Evolutionary conservation across 37 sponge, comb jelly and placozoan species (phyloP), one percentile per base, ranked within the genome.

Genomic region (Ephydatia muelleri): DNA sequence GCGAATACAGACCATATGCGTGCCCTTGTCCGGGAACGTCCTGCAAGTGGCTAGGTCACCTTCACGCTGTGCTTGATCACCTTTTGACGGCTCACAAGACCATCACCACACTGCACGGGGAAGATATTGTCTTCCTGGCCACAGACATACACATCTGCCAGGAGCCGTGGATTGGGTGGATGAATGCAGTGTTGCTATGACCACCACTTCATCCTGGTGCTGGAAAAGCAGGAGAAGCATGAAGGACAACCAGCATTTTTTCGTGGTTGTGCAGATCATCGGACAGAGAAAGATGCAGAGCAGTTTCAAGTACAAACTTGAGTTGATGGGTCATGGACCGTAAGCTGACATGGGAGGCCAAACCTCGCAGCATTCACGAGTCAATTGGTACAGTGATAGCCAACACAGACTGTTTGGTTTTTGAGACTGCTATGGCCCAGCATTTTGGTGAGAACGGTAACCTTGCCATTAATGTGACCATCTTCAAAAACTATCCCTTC

Each of bases 91-190:
- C 90, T 31, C 98, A 98, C 93, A 95, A 95, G 85, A 91, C 91
- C 72, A 95, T 98, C 73, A 98, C 98, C 36, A 98, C 92, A 2
- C 93, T 98, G 2, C 86, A 88, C 11, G 98, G 98, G 5, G 98
- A 98, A 57, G 98, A 98, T 75, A 98, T 98, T 49, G 98, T 98
- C 73, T 98, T 98, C 78, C 88, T 98, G 22, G 98, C 98, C 19
- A 98, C 98, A 29, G 98, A 98, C 72, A 93, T 98, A 34, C 88
- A 92, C 66, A n/a, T n/a, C 89, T 98, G 13, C 94, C 92, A 0
- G 98, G 98, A 2, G 95, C 98, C 0, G 96, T 95, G 32, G 98
- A 98, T 86, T 98, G 98, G 98, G 98, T 98, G 49, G 95, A 95
- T n/a, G n/a, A 96, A 92, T 98, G 96, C 98, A 98, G 81, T 91